A percentile compares a stretch with the other conserved stretches of the same genome.
Conservation (phyloP, 2,797 vertebrate genomes). For the Melanotaenia boesemani region DNA sequence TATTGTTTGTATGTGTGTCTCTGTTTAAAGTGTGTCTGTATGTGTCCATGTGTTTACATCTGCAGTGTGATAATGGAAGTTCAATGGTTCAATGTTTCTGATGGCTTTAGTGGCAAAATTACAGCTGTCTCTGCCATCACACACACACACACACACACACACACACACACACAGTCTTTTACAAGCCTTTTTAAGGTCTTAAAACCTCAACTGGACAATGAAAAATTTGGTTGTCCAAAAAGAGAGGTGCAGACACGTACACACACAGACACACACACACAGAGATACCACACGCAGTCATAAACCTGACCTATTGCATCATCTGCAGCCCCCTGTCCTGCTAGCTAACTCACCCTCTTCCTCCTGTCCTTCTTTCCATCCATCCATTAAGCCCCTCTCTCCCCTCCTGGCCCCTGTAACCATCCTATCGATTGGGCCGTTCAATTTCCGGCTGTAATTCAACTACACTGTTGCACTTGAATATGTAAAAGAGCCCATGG, state of each 20-base stretch:
- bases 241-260: slow-evolving; percentile 12
- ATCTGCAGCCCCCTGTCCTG: slow-evolving; percentile 46
- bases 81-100: slow-evolving; percentile 24
- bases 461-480: slow-evolving; percentile 80
- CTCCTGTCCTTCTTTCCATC: slow-evolving; percentile 35
- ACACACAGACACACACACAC: neutral
- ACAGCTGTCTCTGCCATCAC: slow-evolving; percentile 9
- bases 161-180: slow-evolving; percentile 13
- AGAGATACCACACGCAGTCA: neutral
- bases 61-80: slow-evolving; percentile 6
- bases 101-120: slow-evolving; percentile 45
- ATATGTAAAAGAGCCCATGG: slow-evolving; percentile 82
- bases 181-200: slow-evolving; percentile 33
- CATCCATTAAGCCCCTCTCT: slow-evolving; percentile 39
- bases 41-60: slow-evolving; percentile 6
- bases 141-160: slow-evolving; percentile 7
- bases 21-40: neutral
- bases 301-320: slow-evolving; percentile 62
- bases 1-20: slow-evolving; percentile 2
- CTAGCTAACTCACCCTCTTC: slow-evolving; percentile 32
- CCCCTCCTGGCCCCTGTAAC: slow-evolving; percentile 18
- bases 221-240: slow-evolving; percentile 50
- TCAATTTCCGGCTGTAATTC: slow-evolving; percentile 78
- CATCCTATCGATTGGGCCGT: slow-evolving; percentile 81
- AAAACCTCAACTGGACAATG: slow-evolving; percentile 48